Percentiles rank a stretch among this genome's conserved stretches.
These are phyloP conservation scores for Allolobophora icterica DNA, from an alignment of 2,888 invertebrate species.

Conservation along the genomic window DNA sequence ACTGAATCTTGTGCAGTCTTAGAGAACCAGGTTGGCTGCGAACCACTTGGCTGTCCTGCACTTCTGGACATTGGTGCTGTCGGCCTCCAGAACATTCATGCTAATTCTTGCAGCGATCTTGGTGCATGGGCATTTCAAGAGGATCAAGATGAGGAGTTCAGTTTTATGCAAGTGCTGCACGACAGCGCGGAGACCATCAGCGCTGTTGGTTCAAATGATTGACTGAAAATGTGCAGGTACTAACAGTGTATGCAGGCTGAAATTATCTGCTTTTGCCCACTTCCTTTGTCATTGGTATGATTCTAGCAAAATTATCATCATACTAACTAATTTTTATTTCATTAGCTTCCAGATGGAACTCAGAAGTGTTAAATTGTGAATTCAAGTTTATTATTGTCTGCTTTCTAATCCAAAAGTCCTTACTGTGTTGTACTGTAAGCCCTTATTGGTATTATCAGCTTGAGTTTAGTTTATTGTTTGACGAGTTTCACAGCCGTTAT, in stretches of 20 bases:
- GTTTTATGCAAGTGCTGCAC: neutral
- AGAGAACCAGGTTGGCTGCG: neutral
- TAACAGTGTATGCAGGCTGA: neutral
- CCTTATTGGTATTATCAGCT: neutral
- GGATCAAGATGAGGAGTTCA: neutral
- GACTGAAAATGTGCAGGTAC: neutral
- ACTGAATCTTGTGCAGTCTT: neutral
- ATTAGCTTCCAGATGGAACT: neutral
- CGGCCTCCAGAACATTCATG: conserved; percentile 9
- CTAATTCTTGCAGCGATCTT: neutral
- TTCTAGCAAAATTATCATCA: neutral
- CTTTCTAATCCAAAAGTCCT: neutral
- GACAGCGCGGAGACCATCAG: neutral
- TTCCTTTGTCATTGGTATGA: neutral
- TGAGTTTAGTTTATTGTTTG: neutral
- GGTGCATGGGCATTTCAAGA: conserved; percentile 20
- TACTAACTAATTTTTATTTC: neutral
- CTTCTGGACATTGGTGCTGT: neutral
- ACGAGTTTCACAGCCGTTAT: neutral
- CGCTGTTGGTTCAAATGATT: conserved; percentile 18
- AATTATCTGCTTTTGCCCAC: neutral
- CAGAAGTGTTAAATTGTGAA: neutral
- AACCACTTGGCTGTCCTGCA: neutral
- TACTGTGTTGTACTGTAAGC: neutral
- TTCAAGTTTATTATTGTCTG: neutral